phyloP scores from a whole-genome alignment of 2,888 invertebrate species.

The Spodoptera exigua region DNA sequence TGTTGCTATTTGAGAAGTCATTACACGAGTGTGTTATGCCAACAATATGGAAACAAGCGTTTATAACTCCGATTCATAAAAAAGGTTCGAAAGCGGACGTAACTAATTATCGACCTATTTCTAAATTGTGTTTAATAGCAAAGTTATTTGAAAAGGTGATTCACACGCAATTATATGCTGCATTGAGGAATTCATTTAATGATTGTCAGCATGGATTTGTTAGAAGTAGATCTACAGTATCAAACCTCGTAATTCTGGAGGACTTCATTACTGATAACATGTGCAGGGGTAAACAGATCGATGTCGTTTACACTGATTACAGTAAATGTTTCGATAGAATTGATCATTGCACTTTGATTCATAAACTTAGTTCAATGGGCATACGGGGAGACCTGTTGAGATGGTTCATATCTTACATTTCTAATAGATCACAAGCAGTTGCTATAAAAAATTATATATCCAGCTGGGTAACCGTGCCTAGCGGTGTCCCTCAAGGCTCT shows the following conservation, averaged over 20 bases:
- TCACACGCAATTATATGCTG: not conserved
- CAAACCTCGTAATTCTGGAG: not conserved
- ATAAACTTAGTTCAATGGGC: not conserved
- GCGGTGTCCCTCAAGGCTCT: no score
- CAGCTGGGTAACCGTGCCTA: no score
- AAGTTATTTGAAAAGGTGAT: not conserved
- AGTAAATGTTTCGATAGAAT: constrained; percentile 1
- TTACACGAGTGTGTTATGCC: not conserved
- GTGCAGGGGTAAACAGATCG: not conserved
- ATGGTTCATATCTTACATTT: constrained; percentile 1
- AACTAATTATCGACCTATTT: no score
- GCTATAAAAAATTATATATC: no score
- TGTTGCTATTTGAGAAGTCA: not conserved
- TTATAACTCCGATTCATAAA: no score
- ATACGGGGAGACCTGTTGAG: not conserved
- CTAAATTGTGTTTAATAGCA: constrained; percentile 1
- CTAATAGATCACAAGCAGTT: not conserved
- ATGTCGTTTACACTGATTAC: constrained; percentile 6
- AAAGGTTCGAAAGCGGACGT: not conserved
- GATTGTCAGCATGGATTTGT: not conserved
- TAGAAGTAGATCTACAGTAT: not conserved
- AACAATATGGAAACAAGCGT: not conserved
- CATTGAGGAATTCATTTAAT: not conserved
- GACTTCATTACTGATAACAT: not conserved
- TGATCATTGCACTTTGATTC: not conserved